Evolutionary conservation across 2,113 vertebrate genomes (phyloP), one percentile per base, ranked within the genome.

Genomic region (Chamaea fasciata): DNA sequence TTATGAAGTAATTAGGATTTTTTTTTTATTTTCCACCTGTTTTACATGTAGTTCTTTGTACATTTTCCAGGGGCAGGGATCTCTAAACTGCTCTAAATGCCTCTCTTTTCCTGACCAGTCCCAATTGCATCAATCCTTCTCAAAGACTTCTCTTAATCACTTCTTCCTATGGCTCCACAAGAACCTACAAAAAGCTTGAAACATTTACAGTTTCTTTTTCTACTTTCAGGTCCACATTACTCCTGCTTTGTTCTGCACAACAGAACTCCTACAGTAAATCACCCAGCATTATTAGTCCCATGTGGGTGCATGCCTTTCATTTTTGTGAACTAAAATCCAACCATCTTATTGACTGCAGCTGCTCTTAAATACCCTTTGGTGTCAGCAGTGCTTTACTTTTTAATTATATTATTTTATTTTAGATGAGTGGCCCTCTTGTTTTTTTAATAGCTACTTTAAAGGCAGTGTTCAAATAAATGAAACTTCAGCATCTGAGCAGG

Each of bases 331-430:
- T 70, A 74, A 94, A 95, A 90, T 69, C 47, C 68, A 79, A 76
- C 69, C 50, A 41, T 67, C 73, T 84, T 96, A 94, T 80, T 92
- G 89, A 94, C 87, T 92, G 73, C 95, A 96, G 84, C 93, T 96
- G 87, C 87, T 95, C 92, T 97, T 95, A 96, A 97, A 94, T 87
- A 94, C 73, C 91, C 69, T 94, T 94, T 17, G 78, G 60, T 95
- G 87, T 94, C 94, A 96, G 62, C 82, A 84, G 35, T 92, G 87
- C 96, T 97, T 94, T 96, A 96, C 62, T 87, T 94, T 89, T 95
- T 94, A 95, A 95, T 96, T 87, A 80, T 63, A 83, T 92, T 94
- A 65, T 90, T 94, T 89, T 94, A 92, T 93, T 96, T 93, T 46
- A 94, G 55, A 46, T 81, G 81, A 95, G 80, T 12, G 18, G 60